Evolutionary conservation across 1,140 invertebrate species (phyloP), one percentile per base, ranked within the genome.

Genomic region (Drosophila repletoides): DNA sequence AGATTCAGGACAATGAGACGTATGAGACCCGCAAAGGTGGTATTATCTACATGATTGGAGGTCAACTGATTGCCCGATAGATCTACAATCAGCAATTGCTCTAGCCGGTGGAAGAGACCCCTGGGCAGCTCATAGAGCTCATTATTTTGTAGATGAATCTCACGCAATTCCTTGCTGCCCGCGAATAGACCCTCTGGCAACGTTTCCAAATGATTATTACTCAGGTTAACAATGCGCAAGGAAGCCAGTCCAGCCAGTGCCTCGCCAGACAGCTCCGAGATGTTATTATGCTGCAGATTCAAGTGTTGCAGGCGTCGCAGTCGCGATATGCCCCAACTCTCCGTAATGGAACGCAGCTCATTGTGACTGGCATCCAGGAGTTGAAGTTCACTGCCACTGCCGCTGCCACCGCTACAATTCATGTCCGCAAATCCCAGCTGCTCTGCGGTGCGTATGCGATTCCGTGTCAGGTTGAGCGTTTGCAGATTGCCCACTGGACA

Each of bases 31-130:
- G 94, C 91, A 86, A 98, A 97, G 14, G 95, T 96, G 1, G 94
- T 94, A 46, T 95, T 94, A 76, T 96, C 95, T 60, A 97, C 94
- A 87, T 94, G 96, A 71, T 94, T 94, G 87, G 94, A 96, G 45
- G 94, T 94, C 33, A 99, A 91, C 75, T 95, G 94, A 91, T 99
- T 99, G 53, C 95, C 94, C 1, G 96, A 96, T 45, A 98, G 91
- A 90, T 98, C 96, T 24, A 99, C 92, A 5, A 96, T 93, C 29
- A 97, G 91, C 43, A 99, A 91, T 80, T 96, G 94, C 71, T 96
- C 95, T 31, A 98, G 91, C 0, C 94, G 93, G 66, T 95, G 95
- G 89, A 98, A 97, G 9, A 96, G 91, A n/a, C 95, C 95, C 53
- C 93, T 93, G 5, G 95, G 94, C 40, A 97, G 88, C 73, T 95